Base-by-base conservation (phyloP, 2,113 vertebrate genomes). In the Oryzias javanicus region DNA sequence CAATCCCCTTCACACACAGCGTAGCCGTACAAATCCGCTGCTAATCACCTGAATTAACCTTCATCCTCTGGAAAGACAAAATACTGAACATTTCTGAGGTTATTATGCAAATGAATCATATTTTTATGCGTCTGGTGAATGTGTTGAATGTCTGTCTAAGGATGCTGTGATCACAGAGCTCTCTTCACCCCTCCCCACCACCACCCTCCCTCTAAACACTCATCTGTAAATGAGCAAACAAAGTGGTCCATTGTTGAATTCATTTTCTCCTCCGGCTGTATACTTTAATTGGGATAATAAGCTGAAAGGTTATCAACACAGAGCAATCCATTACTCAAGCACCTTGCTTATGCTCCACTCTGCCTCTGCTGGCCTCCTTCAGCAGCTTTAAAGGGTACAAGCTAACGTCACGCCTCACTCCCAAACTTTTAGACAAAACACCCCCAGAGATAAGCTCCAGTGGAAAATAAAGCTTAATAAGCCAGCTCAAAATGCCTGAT, bases 241-340 rank as follows among this genome's bases (percentile, higher is more conserved):
- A 78, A 88, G 83, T 77, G 72, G 80, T 70, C 66, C 64, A 14
- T 61, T 73, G 75, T 60, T 83, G 78, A 88, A 90, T 90, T 87
- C 76, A 88, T 89, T 88, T 81, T 66, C 82, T 85, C 84, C 84
- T 88, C 85, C 88, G 89, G 88, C 89, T 91, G 89, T 85, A 87
- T 81, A 70, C 77, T 80, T 79, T 90, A 90, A 91, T 90, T 89
- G 84, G 85, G 86, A 88, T 83, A 91, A 91, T 87, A 83, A 89
- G 84, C 88, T 74, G 78, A 90, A 90, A 89, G 86, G 89, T 91
- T 91, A 90, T 89, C 85, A 85, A 74, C 81, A 67, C 80, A 75
- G 66, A 66, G 73, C 10, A 78, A 81, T 83, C 64, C 79, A 85
- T 85, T 84, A 80, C 81, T 86, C 71, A 76, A 74, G 61, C 80